A percentile compares a stretch with the other conserved stretches of the same genome.
Conservation (phyloP, 2,113 vertebrate species). For the Larimichthys crocea region DNA sequence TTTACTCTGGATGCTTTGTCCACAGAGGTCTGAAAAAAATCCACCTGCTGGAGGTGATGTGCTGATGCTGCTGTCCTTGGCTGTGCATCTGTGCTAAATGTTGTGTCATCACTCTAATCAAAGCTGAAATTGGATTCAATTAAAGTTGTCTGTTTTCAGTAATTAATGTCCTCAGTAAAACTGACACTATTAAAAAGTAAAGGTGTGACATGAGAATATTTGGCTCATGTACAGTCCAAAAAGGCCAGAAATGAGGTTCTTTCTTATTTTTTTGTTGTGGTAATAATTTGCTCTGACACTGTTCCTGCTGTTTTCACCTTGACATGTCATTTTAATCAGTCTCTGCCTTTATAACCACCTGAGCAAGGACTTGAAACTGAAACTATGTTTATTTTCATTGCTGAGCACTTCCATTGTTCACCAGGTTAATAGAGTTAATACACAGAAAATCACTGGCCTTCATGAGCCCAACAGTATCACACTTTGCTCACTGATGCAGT, state of each 20-base stretch:
- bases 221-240: not conserved
- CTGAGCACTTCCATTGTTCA: constrained; percentile 1
- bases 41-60: constrained; percentile 30
- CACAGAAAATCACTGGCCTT: constrained; percentile 13
- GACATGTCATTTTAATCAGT: constrained; percentile 19
- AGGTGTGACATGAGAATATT: not conserved
- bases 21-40: constrained; percentile 41
- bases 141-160: not conserved
- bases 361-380: constrained; percentile 8
- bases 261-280: not conserved
- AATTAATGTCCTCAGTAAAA: not conserved
- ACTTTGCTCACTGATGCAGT: not conserved
- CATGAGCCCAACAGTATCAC: not conserved
- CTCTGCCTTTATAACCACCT: constrained; percentile 25
- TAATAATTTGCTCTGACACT: not conserved
- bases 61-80: constrained; percentile 18
- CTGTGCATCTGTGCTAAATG: not conserved
- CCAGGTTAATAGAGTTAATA: constrained; percentile 17
- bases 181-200: not conserved
- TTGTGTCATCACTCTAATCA: constrained; percentile 3
- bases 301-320: constrained; percentile 9
- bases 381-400: constrained; percentile 7
- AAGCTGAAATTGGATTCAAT: constrained; percentile 14
- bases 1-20: constrained; percentile 71
- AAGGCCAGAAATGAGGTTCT: constrained; percentile 1